Conservation (phyloP, 2,797 vertebrate species). For the Myripristis murdjan region DNA sequence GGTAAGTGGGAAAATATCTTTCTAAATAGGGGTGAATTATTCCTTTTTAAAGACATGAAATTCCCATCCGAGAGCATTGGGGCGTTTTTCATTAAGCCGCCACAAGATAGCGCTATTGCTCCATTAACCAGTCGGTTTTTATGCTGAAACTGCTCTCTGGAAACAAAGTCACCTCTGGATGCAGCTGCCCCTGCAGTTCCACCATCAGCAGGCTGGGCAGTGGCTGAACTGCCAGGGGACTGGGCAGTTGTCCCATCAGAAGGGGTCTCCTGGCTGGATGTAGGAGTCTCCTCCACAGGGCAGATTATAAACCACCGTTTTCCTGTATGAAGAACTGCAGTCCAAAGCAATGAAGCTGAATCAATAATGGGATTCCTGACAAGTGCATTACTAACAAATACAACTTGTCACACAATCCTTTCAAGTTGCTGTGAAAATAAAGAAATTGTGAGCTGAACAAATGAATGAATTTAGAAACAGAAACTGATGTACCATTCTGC, state of each 20-base stretch:
- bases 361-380: background rate
- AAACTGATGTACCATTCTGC: constrained; percentile 91
- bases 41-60: background rate
- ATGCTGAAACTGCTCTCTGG: constrained; percentile 16
- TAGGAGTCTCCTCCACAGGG: constrained; percentile 93
- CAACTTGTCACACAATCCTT: background rate
- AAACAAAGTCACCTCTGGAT: constrained; percentile 80
- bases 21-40: too few species aligned
- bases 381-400: background rate
- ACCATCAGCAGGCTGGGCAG: constrained; percentile 73
- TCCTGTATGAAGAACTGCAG: constrained; percentile 95
- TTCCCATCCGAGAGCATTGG: background rate
- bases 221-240: constrained; percentile 76
- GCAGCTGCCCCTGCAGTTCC: constrained; percentile 73
- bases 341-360: background rate
- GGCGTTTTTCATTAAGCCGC: constrained; percentile 16
- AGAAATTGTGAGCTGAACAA: too few species aligned
- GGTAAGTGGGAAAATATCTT: too few species aligned
- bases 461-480: background rate
- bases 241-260: constrained; percentile 77
- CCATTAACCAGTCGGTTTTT: constrained; percentile 1
- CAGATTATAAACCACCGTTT: constrained; percentile 99
- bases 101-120: constrained; percentile 41
- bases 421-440: background rate
- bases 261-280: constrained; percentile 85